Conservation (phyloP, 2,797 vertebrate genomes). For the Poecilia wingei region DNA sequence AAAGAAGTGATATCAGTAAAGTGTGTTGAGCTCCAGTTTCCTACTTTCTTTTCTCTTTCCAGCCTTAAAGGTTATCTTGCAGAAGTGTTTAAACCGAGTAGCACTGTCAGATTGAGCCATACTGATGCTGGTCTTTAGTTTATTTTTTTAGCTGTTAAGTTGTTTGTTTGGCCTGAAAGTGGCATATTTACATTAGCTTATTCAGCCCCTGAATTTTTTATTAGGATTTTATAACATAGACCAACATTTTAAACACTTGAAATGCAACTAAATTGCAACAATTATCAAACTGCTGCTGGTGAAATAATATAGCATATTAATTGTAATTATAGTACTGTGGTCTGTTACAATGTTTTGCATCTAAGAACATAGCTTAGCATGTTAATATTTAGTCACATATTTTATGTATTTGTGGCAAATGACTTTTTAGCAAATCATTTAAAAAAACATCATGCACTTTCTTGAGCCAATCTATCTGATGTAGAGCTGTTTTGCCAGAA, state of each 20-base stretch:
- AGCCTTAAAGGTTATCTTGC: background rate
- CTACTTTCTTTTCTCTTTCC: background rate
- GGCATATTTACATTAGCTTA: background rate
- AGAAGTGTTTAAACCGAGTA: background rate
- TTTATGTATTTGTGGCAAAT: background rate
- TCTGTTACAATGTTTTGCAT: background rate
- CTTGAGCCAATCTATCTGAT: background rate
- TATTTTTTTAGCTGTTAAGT: background rate
- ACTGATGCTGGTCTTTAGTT: background rate
- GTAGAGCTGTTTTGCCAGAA: background rate
- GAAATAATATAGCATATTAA: background rate
- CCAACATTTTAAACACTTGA: background rate
- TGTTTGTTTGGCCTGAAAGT: background rate
- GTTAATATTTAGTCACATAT: background rate
- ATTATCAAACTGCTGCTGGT: background rate
- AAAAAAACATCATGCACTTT: background rate
- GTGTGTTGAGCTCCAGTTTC: constrained; percentile 37
- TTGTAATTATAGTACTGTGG: background rate
- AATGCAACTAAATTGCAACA: background rate
- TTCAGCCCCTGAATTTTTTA: background rate
- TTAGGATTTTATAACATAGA: background rate
- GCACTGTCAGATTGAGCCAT: background rate
- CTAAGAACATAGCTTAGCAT: background rate
- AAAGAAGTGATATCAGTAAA: constrained; percentile 50
- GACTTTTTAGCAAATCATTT: background rate